Evolutionary conservation across 2,797 vertebrate genomes (phyloP).

Genomic region (Borostomias antarcticus): DNA sequence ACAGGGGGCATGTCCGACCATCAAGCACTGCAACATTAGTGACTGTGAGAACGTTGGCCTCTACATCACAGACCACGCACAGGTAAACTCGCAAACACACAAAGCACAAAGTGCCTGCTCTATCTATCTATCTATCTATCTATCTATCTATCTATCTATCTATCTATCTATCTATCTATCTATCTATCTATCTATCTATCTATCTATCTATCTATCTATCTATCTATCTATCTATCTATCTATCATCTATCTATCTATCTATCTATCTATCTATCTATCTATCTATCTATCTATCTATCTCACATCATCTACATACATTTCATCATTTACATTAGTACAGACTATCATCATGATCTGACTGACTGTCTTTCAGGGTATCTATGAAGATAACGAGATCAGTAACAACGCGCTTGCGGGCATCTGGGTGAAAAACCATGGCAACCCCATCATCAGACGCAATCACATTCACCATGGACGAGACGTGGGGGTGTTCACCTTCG

Average conservation of each 20-base stretch:
- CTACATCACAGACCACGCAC: conserved; percentile 98
- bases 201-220: too few species aligned
- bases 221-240: too few species aligned
- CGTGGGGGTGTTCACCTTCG: conserved; percentile 98
- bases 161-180: too few species aligned
- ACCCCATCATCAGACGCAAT: conserved; percentile 99
- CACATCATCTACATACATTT: too few species aligned
- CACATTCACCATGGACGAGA: conserved; percentile 99
- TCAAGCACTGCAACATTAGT: conserved; percentile 99
- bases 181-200: too few species aligned
- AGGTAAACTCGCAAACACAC: conserved; percentile 76
- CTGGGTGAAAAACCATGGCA: conserved; percentile 99
- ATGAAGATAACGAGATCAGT: conserved; percentile 99
- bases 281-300: too few species aligned
- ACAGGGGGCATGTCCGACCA: conserved; percentile 97
- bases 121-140: neutral
- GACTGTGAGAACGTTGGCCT: conserved; percentile 99
- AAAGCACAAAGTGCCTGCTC: too few species aligned
- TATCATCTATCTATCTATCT: too few species aligned
- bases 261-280: too few species aligned
- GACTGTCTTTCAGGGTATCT: conserved; percentile 85
- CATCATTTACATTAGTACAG: too few species aligned
- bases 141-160: too few species aligned
- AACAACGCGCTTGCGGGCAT: conserved; percentile 99
- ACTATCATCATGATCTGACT: neutral